Base-by-base conservation (phyloP, 2,113 vertebrate genomes). In the Illadopsis cleaveri region DNA sequence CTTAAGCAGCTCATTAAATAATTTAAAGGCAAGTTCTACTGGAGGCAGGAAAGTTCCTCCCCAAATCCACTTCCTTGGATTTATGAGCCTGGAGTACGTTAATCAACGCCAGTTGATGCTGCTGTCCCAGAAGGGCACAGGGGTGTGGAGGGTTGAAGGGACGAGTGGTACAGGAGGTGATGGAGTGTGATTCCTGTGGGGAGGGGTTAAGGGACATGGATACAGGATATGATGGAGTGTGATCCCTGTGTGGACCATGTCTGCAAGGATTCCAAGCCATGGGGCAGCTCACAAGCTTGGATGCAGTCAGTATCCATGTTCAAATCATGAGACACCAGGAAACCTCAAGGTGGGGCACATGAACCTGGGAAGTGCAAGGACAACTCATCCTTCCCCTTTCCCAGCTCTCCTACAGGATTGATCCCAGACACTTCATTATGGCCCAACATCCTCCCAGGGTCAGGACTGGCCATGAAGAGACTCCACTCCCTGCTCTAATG, bases 1-100 rank as follows among this genome's bases (percentile, higher is more conserved):
- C 94, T 96, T 94, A 95, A 96, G 91, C 30, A 94, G 72, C 86
- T 93, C 48, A 3, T 94, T 94, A 95, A 94, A 95, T 95, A 92
- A 96, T 94, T 94, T 68, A 94, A 22, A 94, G 68, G 35, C 79
- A 69, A 93, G 50, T 91, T 93, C 61, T 9, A 88, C 92, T 77
- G 56, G 73, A 86, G 89, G 92, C 82, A 82, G 89, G 85, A 7
- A 96, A 94, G 84, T 92, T 80, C 92, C 65, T 77, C 81, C 92
- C 65, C 86, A 90, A 86, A 93, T 88, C 72, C 45, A 53, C 69
- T 94, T 65, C 12, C 76, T 30, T 27, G 15, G 42, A 93, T 95
- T 90, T 81, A 90, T 24, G 95, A 69, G 88, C 25, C 27, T 31
- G 33, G 82, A 96, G 82, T 47, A 10, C 4, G 47, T 88, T 93